Base-by-base conservation (phyloP, 2,113 vertebrate species). In the Rhynchopsitta pachyrhyncha region DNA sequence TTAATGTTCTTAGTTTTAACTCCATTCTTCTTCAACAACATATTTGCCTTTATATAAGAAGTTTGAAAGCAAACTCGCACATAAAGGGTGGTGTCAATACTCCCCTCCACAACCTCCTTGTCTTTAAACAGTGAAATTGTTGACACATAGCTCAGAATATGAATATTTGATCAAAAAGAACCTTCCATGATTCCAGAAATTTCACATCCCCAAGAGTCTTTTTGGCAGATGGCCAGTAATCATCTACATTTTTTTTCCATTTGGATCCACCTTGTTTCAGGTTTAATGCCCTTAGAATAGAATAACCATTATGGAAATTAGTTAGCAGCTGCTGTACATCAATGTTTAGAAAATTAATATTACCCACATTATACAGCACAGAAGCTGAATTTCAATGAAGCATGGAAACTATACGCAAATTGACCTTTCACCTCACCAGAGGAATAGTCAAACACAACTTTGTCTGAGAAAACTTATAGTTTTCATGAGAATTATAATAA, bases 311-410 rank as follows among this genome's bases (percentile, higher is more conserved):
- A 98, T 98, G 98, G 97, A 98, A 98, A 98, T 98, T 97, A 97
- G 97, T 97, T 96, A 98, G 97, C 97, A 98, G 97, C 98, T 97
- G 97, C 97, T 97, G 91, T 98, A 98, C 96, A 95, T 92, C 95
- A 98, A 97, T 98, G 98, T 97, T 98, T 98, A 98, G 98, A 97
- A 97, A 98, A 98, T 98, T 98, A 98, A 98, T 98, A 98, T 97
- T 97, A 96, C 96, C 95, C 89, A 95, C 96, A 97, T 97, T 97
- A 97, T 97, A 88, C 84, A 95, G 95, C 52, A 95, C 47, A 79
- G 97, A 97, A 95, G 94, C 82, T 94, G 98, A 98, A 98, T 98
- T 98, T 98, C 98, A 98, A 98, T 98, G 98, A 98, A 97, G 97
- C 96, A 83, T 70, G 82, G 96, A 97, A 98, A 97, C 95, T 95